Percentiles rank a stretch among this genome's conserved stretches.
Evolutionary conservation across 2,888 invertebrate species (phyloP).

Genomic region (Drymonia ruficornis): DNA sequence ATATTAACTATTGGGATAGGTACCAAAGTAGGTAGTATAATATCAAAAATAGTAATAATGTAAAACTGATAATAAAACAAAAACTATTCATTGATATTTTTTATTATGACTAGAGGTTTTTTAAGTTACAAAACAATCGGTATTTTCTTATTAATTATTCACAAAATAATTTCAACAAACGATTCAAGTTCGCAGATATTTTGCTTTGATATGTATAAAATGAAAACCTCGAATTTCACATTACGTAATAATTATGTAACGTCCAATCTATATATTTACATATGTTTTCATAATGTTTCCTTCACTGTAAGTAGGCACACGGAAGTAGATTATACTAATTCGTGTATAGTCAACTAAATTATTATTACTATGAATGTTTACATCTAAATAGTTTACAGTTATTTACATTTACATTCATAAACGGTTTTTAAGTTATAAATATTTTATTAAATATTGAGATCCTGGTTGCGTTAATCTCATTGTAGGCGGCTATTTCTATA

Average conservation of each 20-base stretch:
- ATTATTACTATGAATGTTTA: slow-evolving; percentile 49
- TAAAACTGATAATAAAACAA: slow-evolving; percentile 47
- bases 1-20: no score
- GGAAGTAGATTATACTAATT: slow-evolving; percentile 59
- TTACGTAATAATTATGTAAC: slow-evolving; percentile 44
- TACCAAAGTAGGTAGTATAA: no score
- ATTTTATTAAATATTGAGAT: slow-evolving; percentile 78
- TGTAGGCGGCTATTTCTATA: slow-evolving; percentile 48
- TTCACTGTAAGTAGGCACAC: slow-evolving; percentile 73
- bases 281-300: slow-evolving; percentile 51
- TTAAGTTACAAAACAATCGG: slow-evolving; percentile 86
- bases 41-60: no score
- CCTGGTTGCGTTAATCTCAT: slow-evolving; percentile 80
- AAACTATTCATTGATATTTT: slow-evolving; percentile 74
- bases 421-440: slow-evolving; percentile 62
- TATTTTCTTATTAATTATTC: slow-evolving; percentile 58
- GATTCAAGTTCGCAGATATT: slow-evolving; percentile 61
- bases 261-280: slow-evolving; percentile 49
- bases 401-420: slow-evolving; percentile 58
- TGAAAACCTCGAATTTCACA: slow-evolving; percentile 71
- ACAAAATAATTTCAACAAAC: slow-evolving; percentile 73
- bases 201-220: slow-evolving; percentile 80
- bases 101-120: slow-evolving; percentile 90
- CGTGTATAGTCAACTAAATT: slow-evolving; percentile 53
- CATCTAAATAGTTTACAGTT: slow-evolving; percentile 58